Evolutionary conservation across 2,888 invertebrate genomes (phyloP), one percentile per base, ranked within the genome.

Genomic region (Drosophila falleni): DNA sequence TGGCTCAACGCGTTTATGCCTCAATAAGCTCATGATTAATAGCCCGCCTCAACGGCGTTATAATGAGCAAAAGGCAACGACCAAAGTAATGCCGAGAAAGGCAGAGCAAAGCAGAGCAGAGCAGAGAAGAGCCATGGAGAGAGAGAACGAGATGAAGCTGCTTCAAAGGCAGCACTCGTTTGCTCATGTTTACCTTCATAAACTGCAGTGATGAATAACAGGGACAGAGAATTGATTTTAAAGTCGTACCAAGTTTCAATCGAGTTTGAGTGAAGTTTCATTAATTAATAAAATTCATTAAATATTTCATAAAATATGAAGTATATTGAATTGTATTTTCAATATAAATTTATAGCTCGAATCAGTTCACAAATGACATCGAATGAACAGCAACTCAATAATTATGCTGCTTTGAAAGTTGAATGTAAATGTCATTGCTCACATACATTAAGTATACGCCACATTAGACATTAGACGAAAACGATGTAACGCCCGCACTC

Each of bases 21-120:
- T 89, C 91, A 89, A 89, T 89, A 89, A 89, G 91, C 90, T 88
- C 84, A 89, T 89, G 89, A 90, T 89, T 90, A 90, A 89, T 89
- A 89, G 89, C 89, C 78, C 78, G 77, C 66, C 81, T 80, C 74
- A 50, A 59, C 71, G 67, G 81, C 67, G 67, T 56, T 80, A 71
- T 83, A 83, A 83, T 83, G 89, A 83, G 82, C 76, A 76, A 86
- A 80, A 77, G 78, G 87, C 81, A 83, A 68, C 67, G 74, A 66
- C 56, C 46, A 80, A 74, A 65, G 47, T 56, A 51, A 66, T 64
- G 54, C 49, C 44, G 62, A 37, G 42, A 41, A 42, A 71, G 67
- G 29, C 55, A 47, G 47, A 53, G 46, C 46, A 44, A 74, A 71
- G 26, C 55, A 47, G 41, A 53, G 16, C 31, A 46, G 47, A 29